Percentiles rank a stretch among this genome's conserved stretches.
phyloP scores from a whole-genome alignment of 2,888 invertebrate genomes.

The Zaprionus obscuricornis region DNA sequence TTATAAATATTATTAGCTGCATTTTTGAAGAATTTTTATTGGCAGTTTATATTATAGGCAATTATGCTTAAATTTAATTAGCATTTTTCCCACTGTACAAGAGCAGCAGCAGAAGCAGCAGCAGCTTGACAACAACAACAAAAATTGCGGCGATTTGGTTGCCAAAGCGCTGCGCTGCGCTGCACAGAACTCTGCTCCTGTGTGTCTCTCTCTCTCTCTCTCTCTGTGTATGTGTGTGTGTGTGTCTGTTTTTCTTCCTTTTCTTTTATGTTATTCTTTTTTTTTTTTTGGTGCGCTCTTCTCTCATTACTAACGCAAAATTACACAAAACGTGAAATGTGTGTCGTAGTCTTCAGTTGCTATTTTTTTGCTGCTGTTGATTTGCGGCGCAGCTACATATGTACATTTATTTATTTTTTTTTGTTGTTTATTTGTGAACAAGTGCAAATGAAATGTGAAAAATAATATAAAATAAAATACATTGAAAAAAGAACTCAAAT shows the following conservation, averaged over 20 bases:
- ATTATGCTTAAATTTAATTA: too few relatives aligned
- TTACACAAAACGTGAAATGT: constrained; percentile 58
- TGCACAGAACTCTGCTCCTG: too few relatives aligned
- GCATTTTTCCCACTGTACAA: too few relatives aligned
- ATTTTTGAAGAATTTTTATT: too few relatives aligned
- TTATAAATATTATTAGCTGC: too few relatives aligned
- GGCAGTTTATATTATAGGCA: too few relatives aligned
- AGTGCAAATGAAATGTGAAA: constrained; percentile 11
- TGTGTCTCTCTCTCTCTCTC: constrained; percentile 12
- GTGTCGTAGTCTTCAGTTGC: constrained; percentile 35
- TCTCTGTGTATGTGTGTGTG: constrained; percentile 3
- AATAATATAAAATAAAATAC: not conserved
- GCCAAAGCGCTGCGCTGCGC: constrained; percentile 34
- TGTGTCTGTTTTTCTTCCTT: constrained; percentile 7
- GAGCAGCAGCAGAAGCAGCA: constrained; percentile 6
- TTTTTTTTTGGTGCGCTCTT: constrained; percentile 38
- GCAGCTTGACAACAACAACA: constrained; percentile 41
- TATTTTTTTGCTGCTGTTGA: constrained; percentile 7
- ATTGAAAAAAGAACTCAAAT: not conserved
- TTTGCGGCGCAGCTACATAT: constrained; percentile 21
- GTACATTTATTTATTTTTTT: constrained; percentile 33
- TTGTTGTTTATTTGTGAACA: constrained; percentile 21
- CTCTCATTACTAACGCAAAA: constrained; percentile 54
- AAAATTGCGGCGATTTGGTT: constrained; percentile 41
- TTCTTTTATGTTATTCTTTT: constrained; percentile 11